These are phyloP conservation scores for Trigoniulus corallinus DNA, from an alignment of 1,140 invertebrate species.

Conservation along the genomic window DNA sequence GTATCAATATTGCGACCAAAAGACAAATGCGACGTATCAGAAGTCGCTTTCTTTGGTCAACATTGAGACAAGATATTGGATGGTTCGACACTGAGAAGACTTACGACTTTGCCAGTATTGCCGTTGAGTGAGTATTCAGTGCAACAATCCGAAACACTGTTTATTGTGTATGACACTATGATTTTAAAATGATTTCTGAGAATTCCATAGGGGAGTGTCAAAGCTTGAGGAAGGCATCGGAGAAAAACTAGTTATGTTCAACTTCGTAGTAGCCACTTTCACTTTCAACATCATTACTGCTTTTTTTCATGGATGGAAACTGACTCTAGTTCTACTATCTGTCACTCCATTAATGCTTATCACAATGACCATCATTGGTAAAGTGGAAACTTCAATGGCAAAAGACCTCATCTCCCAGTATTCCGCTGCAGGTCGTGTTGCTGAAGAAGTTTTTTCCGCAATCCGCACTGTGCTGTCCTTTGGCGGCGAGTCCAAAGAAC, in stretches of 20 bases:
- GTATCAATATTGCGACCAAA: no score
- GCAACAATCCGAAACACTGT: background rate
- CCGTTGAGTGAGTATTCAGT: conserved; percentile 32
- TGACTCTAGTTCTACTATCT: conserved; percentile 31
- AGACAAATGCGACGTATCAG: conserved; percentile 54
- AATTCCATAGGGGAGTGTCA: conserved; percentile 31
- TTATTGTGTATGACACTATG: conserved; percentile 1
- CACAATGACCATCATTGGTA: conserved; percentile 14
- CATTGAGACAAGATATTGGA: conserved; percentile 38
- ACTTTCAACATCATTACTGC: conserved; percentile 23
- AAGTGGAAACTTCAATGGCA: conserved; percentile 11
- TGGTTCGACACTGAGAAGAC: conserved; percentile 39
- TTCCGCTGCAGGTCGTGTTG: background rate
- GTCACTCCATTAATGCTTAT: conserved; percentile 22
- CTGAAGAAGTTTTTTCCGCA: background rate
- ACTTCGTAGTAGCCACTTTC: conserved; percentile 21
- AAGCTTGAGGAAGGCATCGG: conserved; percentile 37
- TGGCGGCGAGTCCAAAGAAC: conserved; percentile 1
- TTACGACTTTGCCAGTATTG: conserved; percentile 33
- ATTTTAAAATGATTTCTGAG: no score
- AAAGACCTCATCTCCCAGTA: background rate
- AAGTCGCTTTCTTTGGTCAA: conserved; percentile 47
- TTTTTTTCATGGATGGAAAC: conserved; percentile 30
- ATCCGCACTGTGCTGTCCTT: background rate
- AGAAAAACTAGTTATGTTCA: conserved; percentile 30